Base-by-base conservation (phyloP, 2,113 vertebrate species). In the Mobula hypostoma region DNA sequence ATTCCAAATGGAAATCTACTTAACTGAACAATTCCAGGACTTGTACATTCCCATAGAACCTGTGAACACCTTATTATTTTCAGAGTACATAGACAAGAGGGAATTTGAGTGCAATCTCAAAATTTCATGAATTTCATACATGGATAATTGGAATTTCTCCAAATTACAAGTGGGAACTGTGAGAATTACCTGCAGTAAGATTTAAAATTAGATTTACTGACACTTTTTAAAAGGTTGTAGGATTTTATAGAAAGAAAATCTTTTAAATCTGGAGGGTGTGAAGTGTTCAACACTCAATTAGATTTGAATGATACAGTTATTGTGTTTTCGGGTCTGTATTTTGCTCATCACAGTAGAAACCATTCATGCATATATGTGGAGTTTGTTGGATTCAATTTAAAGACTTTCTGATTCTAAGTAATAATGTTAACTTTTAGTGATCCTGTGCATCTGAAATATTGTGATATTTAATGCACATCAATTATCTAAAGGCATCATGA, bases 41-140 rank as follows among this genome's bases (percentile, higher is more conserved):
- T 36, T 70, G 88, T 70, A 91, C 63, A 32, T 91, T 68, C n/a
- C 17, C 19, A 24, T 63, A 91, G 15, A 70, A 91, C 63, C 8
- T 70, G 63, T 24, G 88, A 91, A 27, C 63, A 15, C n/a, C 66
- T 63, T 68, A 91, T 91, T 12, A 70, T 91, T 15, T 70, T 91
- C n/a, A 91, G 63, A 91, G 88, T 63, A 68, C 32, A 63, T 70
- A 92, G 36, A 11, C 83, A 48, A 87, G 8, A 58, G 83, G 56
- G 58, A 87, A 63, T 63, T 61, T 87, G 83, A 63, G 83, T 87
- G 83, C 27, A 9, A 29, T 87, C 83, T 48, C 90, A 92, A 14
- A 91, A 70, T 24, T 63, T 92, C 63, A 92, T 92, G 66, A 70
- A 92, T 92, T 92, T 92, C 90, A 92, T 40, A 72, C 90, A 92